A percentile compares a stretch with the other conserved stretches of the same genome.
These are phyloP conservation scores for Cydia pomonella DNA, from an alignment of 1,140 invertebrate species.

Conservation along the genomic window DNA sequence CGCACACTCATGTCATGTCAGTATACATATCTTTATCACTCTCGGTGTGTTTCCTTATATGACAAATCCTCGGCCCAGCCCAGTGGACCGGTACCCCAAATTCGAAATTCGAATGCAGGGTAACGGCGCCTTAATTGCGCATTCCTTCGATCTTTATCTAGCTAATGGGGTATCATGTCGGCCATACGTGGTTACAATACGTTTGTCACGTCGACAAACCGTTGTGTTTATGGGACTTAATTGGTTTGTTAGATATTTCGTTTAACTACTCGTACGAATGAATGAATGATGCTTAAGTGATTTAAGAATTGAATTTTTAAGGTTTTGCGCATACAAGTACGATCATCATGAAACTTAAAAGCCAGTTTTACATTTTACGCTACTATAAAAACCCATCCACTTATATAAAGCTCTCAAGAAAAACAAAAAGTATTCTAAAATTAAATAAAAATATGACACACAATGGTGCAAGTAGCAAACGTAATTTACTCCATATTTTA, in stretches of 20 bases:
- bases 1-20: too few relatives aligned
- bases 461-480: too few relatives aligned
- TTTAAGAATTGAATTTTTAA: too few relatives aligned
- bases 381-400: too few relatives aligned
- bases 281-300: too few relatives aligned
- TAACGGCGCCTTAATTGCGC: constrained; percentile 19
- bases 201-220: constrained; percentile 14
- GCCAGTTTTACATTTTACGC: too few relatives aligned
- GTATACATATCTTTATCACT: background rate
- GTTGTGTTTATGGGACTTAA: background rate
- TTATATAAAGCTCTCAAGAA: too few relatives aligned
- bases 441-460: too few relatives aligned
- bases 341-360: too few relatives aligned
- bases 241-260: background rate
- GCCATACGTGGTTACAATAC: background rate
- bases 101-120: constrained; percentile 16
- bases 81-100: constrained; percentile 3
- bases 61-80: background rate
- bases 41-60: background rate
- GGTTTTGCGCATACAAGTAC: too few relatives aligned
- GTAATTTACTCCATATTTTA: too few relatives aligned
- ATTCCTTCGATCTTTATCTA: constrained; percentile 24
- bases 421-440: too few relatives aligned
- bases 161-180: constrained; percentile 23
- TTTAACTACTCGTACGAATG: background rate